Conservation (phyloP, 2,797 vertebrate species). For the Simalia tracyae region DNA sequence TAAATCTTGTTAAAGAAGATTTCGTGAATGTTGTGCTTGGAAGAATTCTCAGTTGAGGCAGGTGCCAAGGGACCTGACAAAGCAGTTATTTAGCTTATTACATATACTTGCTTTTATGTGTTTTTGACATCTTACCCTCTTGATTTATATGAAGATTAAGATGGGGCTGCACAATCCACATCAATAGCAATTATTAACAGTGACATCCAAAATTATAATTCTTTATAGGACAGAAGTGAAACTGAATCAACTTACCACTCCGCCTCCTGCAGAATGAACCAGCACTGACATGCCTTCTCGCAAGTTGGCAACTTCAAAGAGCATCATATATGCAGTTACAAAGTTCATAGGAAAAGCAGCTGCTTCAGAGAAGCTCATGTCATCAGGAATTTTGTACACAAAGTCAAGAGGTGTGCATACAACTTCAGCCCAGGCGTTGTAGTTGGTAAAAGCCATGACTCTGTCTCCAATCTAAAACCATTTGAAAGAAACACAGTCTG, state of each 20-base stretch:
- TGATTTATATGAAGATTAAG: background rate
- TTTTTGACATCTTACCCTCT: background rate
- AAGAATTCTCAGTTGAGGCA: no score
- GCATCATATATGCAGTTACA: conserved; percentile 98
- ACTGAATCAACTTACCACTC: conserved; percentile 85
- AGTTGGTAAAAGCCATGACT: conserved; percentile 97
- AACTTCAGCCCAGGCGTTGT: conserved; percentile 98
- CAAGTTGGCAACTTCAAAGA: conserved; percentile 96
- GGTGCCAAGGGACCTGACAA: no score
- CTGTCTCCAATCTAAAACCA: conserved; percentile 90
- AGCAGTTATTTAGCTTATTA: background rate
- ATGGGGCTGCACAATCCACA: accelerated
- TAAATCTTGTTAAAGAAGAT: no score
- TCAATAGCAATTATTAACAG: background rate
- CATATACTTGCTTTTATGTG: background rate
- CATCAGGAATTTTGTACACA: conserved; percentile 95
- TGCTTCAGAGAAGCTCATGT: conserved; percentile 94
- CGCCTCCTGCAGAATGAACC: conserved; percentile 95
- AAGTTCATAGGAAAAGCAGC: conserved; percentile 96
- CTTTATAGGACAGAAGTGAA: background rate
- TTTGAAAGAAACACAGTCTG: background rate
- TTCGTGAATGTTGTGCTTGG: no score
- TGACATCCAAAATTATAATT: background rate
- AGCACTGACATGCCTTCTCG: conserved; percentile 97
- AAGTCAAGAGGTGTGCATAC: conserved; percentile 90